Conservation (phyloP, 2,888 invertebrate species). For the Macaria liturata region DNA sequence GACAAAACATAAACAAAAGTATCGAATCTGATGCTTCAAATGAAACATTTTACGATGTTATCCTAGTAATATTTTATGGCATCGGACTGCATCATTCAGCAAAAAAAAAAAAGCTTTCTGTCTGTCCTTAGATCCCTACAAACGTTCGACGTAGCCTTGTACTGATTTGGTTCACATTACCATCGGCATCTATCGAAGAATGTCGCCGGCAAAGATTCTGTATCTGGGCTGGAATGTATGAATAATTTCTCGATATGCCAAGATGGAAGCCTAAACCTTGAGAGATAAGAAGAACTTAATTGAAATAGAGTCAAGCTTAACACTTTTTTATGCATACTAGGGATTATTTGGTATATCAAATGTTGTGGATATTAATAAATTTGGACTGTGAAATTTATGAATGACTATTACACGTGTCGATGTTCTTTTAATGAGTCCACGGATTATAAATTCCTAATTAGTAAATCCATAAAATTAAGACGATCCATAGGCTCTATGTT, state of each 20-base stretch:
- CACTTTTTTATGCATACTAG: too few relatives aligned
- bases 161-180: constrained; percentile 17
- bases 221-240: constrained; percentile 16
- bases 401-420: constrained; percentile 21
- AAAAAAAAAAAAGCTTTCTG: not conserved
- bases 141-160: constrained; percentile 11
- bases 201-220: constrained; percentile 16
- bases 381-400: constrained; percentile 21
- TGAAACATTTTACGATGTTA: too few relatives aligned
- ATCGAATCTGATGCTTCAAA: too few relatives aligned
- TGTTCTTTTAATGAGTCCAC: constrained; percentile 23
- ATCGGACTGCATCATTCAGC: too few relatives aligned
- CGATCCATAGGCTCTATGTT: constrained; percentile 11
- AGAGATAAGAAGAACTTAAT: not conserved
- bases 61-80: too few relatives aligned
- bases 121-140: constrained; percentile 10
- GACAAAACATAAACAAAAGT: too few relatives aligned
- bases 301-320: too few relatives aligned
- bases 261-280: constrained; percentile 1
- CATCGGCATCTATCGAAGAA: constrained; percentile 17
- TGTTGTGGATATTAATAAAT: too few relatives aligned
- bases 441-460: constrained; percentile 27
- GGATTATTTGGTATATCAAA: too few relatives aligned
- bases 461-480: constrained; percentile 29
- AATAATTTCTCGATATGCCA: constrained; percentile 4